Base-by-base conservation (phyloP, 2,797 vertebrate genomes). In the Simalia tracyae region DNA sequence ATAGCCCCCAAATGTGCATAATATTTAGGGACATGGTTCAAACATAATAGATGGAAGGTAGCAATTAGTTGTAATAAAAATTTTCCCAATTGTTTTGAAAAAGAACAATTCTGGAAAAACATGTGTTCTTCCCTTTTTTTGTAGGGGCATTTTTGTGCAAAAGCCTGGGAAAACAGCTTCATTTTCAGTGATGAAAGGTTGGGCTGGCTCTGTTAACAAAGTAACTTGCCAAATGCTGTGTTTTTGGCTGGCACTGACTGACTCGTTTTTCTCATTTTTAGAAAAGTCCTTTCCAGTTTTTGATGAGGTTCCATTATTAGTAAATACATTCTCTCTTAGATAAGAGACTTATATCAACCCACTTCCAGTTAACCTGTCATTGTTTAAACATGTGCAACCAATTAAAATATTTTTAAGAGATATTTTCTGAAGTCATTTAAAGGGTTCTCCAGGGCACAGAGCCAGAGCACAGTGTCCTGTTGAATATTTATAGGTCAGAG, bases 401-500 rank as follows among this genome's bases (percentile, higher is more conserved):
- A 92, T 54, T 94, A 96, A 95, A 90, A 22, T 4, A 36, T 95
- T 86, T 91, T 93, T 91, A 90, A 68, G 22, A 92, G 22, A 54
- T 50, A 57, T 19, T 88, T 95, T 72, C 92, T 92, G 2, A 72
- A 36, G 0, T 93, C 92, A 95, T 90, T 92, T 36, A 56, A 92
- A 93, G 92, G 89, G 93, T 93, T 93, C 85, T 92, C 91, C 88
- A 57, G 5, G 89, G 93, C 66, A 63, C 89, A 19, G 22, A 81
- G 87, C 87, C 93, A 94, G 94, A 93, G 93, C 57, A 92, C 22
- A 93, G 85, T 0, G 0, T 9, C 26, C 64, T 95, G 86, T 91
- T 95, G 95, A 91, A 92, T 94, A 95, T 42, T 84, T 85, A 90
- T 94, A 94, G 90, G 93, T 94, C 93, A 96, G 85, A 91, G 91